Conservation (phyloP, 2,113 vertebrate genomes). For the Acanthochromis polyacanthus region DNA sequence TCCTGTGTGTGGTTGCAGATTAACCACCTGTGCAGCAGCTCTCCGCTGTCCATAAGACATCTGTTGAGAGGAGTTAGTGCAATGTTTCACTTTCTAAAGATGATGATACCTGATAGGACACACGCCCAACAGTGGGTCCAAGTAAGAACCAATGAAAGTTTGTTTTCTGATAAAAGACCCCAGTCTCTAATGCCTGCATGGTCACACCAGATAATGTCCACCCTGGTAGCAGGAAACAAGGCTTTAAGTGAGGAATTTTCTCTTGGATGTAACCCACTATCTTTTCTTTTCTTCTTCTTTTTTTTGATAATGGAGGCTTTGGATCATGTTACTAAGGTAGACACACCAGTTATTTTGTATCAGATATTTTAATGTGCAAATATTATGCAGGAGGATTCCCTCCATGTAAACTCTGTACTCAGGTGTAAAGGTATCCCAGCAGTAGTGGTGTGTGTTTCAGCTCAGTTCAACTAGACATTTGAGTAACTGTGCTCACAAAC, state of each 20-base stretch:
- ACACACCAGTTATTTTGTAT: background rate
- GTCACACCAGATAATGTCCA: constrained; percentile 4
- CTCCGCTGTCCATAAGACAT: constrained; percentile 69
- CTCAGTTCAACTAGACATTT: background rate
- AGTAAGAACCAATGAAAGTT: constrained; percentile 58
- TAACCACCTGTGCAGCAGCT: constrained; percentile 67
- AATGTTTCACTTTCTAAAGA: constrained; percentile 65
- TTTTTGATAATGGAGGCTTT: constrained; percentile 5
- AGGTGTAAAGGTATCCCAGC: constrained; percentile 38
- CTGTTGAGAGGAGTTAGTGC: constrained; percentile 63
- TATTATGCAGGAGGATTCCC: background rate
- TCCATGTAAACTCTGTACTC: constrained; percentile 11
- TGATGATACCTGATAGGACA: constrained; percentile 71
- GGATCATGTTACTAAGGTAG: constrained; percentile 50
- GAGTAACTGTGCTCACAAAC: constrained; percentile 24
- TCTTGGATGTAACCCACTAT: background rate
- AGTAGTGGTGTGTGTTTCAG: constrained; percentile 53
- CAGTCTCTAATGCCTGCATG: constrained; percentile 1
- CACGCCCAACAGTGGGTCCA: constrained; percentile 34
- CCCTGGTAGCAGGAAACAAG: constrained; percentile 2
- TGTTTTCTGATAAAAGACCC: constrained; percentile 52
- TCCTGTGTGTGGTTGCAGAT: constrained; percentile 16
- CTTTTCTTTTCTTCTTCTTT: background rate
- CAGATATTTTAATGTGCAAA: background rate
- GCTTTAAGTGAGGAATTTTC: constrained; percentile 12